Evolutionary conservation across 2,113 vertebrate species (phyloP), one percentile per base, ranked within the genome.

Genomic region (Platanista minor): DNA sequence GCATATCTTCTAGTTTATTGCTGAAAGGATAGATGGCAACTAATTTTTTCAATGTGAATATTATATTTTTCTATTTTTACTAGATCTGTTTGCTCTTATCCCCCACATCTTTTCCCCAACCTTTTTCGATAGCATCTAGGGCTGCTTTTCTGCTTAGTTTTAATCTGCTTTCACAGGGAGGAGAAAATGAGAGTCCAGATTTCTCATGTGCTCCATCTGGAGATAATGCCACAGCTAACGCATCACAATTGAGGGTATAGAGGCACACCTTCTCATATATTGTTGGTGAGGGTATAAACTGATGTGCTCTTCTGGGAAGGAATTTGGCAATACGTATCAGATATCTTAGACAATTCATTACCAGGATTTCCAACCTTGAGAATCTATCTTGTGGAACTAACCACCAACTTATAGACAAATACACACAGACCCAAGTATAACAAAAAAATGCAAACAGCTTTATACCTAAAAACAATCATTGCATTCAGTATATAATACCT

Each of bases 1-100:
- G 27, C 9, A 5, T 83, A 59, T 36, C 39, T 95, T 88, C 93
- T 85, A 67, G 36, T 82, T 69, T 78, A 57, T 84, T 82, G 36
- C 86, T 94, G 31, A 88, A 96, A 94, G 29, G 61, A 81, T 66
- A 94, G 90, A 92, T 94, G 88, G 20, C 36, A 93, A 66, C n/a
- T 85, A 62, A 31, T 52, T 90, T 92, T 77, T 92, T n/a, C 33
- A 83, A 74, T 86, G 46, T 74, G 66, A 74, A 94, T 83, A 69
- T 52, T 54, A 1, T 84, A 75, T 49, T 87, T 96, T 94, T 95
- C 25, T 88, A 64, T 96, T 95, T 84, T 85, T 46, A 78, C 17
- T 78, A 89, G 71, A 46, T n/a, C 81, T 31, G 49, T 91, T 92
- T 94, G 62, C 15, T 88, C 87, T 67, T 41, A 59, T 29, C 7